Base-by-base conservation (phyloP, 2,113 vertebrate species). In the Rissa tridactyla region DNA sequence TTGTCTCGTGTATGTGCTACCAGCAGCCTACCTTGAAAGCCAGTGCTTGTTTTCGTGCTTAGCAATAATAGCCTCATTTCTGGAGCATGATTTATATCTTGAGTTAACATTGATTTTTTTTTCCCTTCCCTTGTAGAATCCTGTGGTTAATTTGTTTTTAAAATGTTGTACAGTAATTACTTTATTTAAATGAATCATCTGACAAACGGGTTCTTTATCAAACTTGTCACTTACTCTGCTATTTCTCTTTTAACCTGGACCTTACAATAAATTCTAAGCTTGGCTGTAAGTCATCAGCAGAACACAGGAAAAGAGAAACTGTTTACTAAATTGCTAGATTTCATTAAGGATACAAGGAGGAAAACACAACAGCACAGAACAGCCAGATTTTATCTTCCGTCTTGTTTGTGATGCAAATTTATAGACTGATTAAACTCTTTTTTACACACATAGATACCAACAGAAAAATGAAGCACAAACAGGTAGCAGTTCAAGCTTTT, bases 111-210 rank as follows among this genome's bases (percentile, higher is more conserved):
- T 0, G 9, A 69, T 94, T 58, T 55, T 34, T 66, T 52, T 34
- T 66, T 32, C 29, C 30, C 34, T 57, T 93, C 46, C 46, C n/a
- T 82, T n/a, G 21, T 55, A 80, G 42, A 92, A 70, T 71, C 55
- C 36, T 38, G 47, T 57, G 34, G 44, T 83, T 90, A 95, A 94
- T 96, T 96, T 91, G 65, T 70, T 96, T 94, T 81, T 86, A 20
- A 88, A 68, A 79, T 68, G 54, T 42, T 93, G 49, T 70, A 86
- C 40, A 58, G 71, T 94, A 83, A 90, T 95, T 93, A 82, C 66
- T 94, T 95, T 88, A 76, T 93, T 95, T 72, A 95, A 96, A 96
- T 70, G 65, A 82, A 94, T 71, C 68, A 85, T 69, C 72, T 86
- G 87, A 76, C 71, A 95, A 84, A 69, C n/a, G 1, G 5, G 18